These are phyloP conservation scores for Endotricha flammealis DNA, from an alignment of 2,888 invertebrate species.

Conservation along the genomic window DNA sequence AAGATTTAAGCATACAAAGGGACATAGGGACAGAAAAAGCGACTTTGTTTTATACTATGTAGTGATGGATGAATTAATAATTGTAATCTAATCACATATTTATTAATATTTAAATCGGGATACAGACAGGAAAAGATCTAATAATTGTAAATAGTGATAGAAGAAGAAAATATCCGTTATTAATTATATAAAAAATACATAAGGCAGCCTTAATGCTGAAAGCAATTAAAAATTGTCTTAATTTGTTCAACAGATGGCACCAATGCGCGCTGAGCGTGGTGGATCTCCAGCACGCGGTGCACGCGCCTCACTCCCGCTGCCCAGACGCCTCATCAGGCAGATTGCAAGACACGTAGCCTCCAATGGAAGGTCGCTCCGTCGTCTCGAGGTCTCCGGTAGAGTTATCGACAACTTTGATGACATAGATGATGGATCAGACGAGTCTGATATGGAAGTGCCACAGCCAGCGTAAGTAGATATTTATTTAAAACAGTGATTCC, in stretches of 20 bases:
- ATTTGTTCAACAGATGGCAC: conserved; percentile 56
- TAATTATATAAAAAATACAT: too few species aligned
- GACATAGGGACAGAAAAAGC: too few species aligned
- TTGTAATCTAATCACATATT: too few species aligned
- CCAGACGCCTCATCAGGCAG: conserved; percentile 67
- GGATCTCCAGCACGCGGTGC: conserved; percentile 66
- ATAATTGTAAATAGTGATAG: too few species aligned
- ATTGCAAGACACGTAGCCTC: conserved; percentile 73
- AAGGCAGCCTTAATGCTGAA: too few species aligned
- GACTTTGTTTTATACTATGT: too few species aligned
- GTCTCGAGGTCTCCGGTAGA: conserved; percentile 70
- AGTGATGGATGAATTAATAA: too few species aligned
- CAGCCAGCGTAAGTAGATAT: conserved; percentile 59
- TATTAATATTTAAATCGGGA: too few species aligned
- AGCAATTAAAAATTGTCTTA: neutral
- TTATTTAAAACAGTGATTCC: too few species aligned
- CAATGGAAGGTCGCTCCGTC: conserved; percentile 68
- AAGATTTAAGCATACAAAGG: too few species aligned
- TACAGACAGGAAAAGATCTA: too few species aligned
- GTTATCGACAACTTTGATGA: conserved; percentile 75
- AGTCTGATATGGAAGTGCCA: conserved; percentile 61
- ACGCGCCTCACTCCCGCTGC: conserved; percentile 73
- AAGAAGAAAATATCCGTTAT: too few species aligned
- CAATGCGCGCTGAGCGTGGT: conserved; percentile 72
- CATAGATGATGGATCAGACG: conserved; percentile 62